Base-by-base conservation (phyloP, 2,888 invertebrate genomes). In the Ennomos erosarius region DNA sequence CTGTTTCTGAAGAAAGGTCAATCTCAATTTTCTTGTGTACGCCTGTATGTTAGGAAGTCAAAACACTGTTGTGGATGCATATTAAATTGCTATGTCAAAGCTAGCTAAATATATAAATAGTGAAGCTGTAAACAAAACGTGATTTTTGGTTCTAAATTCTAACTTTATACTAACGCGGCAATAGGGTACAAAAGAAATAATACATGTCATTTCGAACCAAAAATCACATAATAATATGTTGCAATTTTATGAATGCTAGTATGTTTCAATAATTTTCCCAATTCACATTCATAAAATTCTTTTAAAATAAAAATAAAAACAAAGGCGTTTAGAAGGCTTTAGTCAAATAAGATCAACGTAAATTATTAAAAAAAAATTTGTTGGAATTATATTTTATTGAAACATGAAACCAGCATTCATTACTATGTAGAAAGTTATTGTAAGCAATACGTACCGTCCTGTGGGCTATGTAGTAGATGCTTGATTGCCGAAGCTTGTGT, bases 41-140 rank as follows among this genome's bases (percentile, higher is more conserved):
- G 77, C 74, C 61, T 80, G 79, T 81, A 81, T 82, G 82, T 81
- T 67, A 65, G 75, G 70, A 72, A 70, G 73, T 72, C 66, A 73
- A 74, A 78, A 75, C 51, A 55, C 33, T 55, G 71, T 77, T 82
- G 85, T 84, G 74, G 81, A 84, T 81, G 80, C 79, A 81, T 80
- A 81, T 78, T 67, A 65, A 50, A 58, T 59, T 67, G 69, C 74
- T 73, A 74, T 73, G 75, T 76, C 69, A 63, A 71, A 71, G 68
- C 73, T 64, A 70, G 54, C 63, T 75, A 73, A 62, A 61, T 62
- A 71, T 61, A 66, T 64, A 69, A 62, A 69, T 62, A 65, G 64
- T 75, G 67, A 73, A 74, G 71, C 74, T 67, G 68, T 61, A 63
- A 63, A 59, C 46, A 56, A 51, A 42, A 36, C 42, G 52, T 13